phyloP scores from a whole-genome alignment of 2,888 invertebrate species.

The Drosophila kuntzei region DNA sequence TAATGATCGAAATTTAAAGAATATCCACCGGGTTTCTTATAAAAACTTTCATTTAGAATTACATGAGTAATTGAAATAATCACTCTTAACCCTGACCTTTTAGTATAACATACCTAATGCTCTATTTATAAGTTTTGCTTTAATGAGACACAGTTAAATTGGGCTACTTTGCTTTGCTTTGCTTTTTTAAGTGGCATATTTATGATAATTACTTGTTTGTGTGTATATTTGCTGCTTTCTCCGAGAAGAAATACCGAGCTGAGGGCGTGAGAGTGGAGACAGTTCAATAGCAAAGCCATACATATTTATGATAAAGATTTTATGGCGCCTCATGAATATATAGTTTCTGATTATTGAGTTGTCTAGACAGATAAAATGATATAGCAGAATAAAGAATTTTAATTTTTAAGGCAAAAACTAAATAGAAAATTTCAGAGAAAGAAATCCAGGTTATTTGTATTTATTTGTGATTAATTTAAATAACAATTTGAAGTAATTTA shows the following conservation, averaged over 20 bases:
- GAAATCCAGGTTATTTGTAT: neutral
- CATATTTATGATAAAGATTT: conserved; percentile 52
- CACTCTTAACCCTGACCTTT: no score
- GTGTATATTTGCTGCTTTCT: neutral
- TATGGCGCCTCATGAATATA: conserved; percentile 38
- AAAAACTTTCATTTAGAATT: no score
- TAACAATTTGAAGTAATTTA: conserved; percentile 5
- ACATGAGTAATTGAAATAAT: no score
- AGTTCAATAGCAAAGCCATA: conserved; percentile 30
- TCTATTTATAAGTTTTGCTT: conserved; percentile 4
- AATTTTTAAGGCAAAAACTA: neutral
- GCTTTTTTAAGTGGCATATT: conserved; percentile 42
- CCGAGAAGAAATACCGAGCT: no score
- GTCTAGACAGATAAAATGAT: conserved; percentile 42
- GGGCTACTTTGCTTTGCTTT: conserved; percentile 26
- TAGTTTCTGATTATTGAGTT: conserved; percentile 27
- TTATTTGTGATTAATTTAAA: conserved; percentile 20
- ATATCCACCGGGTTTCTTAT: no score
- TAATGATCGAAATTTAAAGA: neutral
- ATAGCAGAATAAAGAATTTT: neutral
- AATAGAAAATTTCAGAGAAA: neutral
- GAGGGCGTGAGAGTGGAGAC: conserved; percentile 3
- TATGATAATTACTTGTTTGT: conserved; percentile 56
- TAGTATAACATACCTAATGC: no score
- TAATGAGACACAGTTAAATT: conserved; percentile 52